Evolutionary conservation across 2,797 vertebrate genomes (phyloP).

Genomic region (Silurus aristotelis): DNA sequence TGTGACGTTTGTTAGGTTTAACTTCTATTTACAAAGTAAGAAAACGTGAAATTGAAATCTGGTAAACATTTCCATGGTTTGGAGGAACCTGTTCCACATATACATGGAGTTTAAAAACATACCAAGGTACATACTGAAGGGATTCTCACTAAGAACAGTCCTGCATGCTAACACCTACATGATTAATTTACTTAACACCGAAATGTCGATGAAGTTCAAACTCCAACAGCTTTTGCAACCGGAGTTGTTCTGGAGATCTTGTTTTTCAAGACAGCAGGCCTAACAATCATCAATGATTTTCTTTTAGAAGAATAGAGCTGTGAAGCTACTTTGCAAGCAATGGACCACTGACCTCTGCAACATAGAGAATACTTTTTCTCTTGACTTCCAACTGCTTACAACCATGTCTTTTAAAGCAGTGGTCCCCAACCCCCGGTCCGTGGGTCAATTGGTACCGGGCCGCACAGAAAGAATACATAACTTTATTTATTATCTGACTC

Average conservation of each 20-base stretch:
- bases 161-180: neutral
- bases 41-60: neutral
- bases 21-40: neutral
- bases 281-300: neutral
- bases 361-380: neutral
- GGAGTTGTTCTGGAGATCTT: neutral
- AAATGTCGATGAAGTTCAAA: neutral
- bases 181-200: neutral
- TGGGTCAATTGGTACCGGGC: no score
- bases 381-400: neutral
- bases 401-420: no score
- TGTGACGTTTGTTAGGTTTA: neutral
- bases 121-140: no score
- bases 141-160: neutral
- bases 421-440: no score
- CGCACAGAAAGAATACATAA: no score
- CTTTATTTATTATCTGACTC: no score
- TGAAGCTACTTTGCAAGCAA: neutral
- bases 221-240: neutral
- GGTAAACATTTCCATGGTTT: no score
- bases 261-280: neutral
- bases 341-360: neutral
- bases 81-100: neutral
- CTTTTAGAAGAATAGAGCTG: neutral
- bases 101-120: neutral